Conservation (phyloP, 2,797 vertebrate species). For the Chiloscyllium punctatum region DNA sequence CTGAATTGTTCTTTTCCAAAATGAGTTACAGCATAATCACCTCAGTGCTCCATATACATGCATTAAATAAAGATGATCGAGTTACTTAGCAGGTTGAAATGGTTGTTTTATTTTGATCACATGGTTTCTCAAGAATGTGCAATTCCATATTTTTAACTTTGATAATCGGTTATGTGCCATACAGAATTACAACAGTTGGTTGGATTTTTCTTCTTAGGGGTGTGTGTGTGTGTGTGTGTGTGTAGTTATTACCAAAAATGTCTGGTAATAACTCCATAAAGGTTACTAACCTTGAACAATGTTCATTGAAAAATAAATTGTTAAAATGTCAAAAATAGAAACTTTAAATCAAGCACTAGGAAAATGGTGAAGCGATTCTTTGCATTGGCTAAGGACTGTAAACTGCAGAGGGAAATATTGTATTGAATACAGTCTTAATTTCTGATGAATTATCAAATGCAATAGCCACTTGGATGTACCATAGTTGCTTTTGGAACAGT, state of each 20-base stretch:
- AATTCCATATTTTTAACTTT: neutral
- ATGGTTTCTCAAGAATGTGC: neutral
- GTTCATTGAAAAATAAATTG: neutral
- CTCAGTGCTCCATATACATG: neutral
- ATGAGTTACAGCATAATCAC: neutral
- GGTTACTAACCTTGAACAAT: neutral
- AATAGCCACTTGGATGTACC: neutral
- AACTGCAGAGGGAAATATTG: neutral
- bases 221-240: too few species aligned
- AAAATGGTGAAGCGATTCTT: neutral
- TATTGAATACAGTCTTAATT: neutral
- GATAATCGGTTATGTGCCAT: neutral
- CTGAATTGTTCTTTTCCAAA: neutral
- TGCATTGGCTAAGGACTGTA: too few species aligned
- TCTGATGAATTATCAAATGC: neutral
- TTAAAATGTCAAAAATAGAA: neutral
- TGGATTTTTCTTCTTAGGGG: neutral
- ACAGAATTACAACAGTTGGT: neutral
- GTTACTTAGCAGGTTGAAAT: neutral
- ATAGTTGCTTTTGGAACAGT: neutral
- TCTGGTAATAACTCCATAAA: neutral
- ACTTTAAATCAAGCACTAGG: neutral
- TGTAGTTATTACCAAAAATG: neutral
- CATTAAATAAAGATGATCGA: neutral
- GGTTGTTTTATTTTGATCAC: neutral